Conservation (phyloP, 2,113 vertebrate species). For the Archocentrus centrarchus region DNA sequence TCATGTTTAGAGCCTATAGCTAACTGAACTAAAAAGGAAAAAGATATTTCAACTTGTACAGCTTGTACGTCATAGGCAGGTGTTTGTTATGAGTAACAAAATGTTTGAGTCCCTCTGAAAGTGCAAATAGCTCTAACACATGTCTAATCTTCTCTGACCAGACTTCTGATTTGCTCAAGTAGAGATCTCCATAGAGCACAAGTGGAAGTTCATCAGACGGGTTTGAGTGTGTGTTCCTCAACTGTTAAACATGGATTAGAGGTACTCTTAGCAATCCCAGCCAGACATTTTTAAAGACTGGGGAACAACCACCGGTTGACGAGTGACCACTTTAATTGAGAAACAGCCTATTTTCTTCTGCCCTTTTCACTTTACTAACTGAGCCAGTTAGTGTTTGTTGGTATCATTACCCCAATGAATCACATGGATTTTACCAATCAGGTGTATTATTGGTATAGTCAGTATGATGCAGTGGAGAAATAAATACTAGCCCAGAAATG, state of each 20-base stretch:
- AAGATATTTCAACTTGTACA: too few relatives aligned
- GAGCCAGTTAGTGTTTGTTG: background rate
- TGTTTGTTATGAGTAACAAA: too few relatives aligned
- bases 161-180: background rate
- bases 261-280: fast-evolving
- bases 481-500: background rate
- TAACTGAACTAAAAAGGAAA: too few relatives aligned
- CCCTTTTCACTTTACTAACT: too few relatives aligned
- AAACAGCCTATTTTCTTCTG: background rate
- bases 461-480: background rate
- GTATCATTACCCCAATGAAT: background rate
- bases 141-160: background rate
- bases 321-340: background rate
- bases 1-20: too few relatives aligned
- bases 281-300: background rate
- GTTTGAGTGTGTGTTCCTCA: background rate
- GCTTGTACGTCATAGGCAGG: too few relatives aligned
- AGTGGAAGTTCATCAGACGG: background rate
- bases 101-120: background rate
- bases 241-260: background rate
- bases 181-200: background rate
- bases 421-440: background rate
- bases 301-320: background rate
- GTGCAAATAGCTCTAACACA: background rate
- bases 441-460: background rate